Evolutionary conservation across 2,797 vertebrate species (phyloP), one percentile per base, ranked within the genome.

Genomic region (Alfaro cultratus): DNA sequence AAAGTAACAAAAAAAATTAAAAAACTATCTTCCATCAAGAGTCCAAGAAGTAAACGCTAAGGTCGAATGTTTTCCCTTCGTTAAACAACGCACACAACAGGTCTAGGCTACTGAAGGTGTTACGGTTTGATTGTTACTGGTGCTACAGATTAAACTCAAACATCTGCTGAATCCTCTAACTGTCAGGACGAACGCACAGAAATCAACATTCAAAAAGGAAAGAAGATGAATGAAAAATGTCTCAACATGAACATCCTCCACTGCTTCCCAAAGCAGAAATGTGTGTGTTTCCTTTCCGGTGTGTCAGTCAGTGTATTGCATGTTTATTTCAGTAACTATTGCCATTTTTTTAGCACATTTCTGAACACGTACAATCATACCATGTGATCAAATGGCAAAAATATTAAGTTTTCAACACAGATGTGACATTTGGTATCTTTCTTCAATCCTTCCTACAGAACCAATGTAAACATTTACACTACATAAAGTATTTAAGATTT

Each of bases 401-500:
- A 89, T 89, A 90, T 84, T 85, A 70, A 81, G 73, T 80, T 85
- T 87, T 87, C 55, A 47, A 90, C 83, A 86, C 77, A 90, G 89
- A 91, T 85, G 78, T 90, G 85, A 91, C 88, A 91, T 92, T 92
- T 94, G 91, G 90, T 89, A 86, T 88, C 75, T 84, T 87, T 83
- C 83, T 83, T 81, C 84, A 79, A 79, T 83, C 82, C 79, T 85
- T 87, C 82, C 86, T 85, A 90, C 77, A 76, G 23, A 86, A 83
- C 87, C 80, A 80, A 92, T 94, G 93, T 94, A 95, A 95, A 94
- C 93, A 92, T 93, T 53, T 86, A 86, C 89, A 93, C 91, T 88
- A 93, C 91, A 68, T 86, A 80, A 90, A 86, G 86, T 86, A 85
- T 89, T 86, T 85, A 82, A 85, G 62, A 85, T 88, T 79, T 81